Conservation (phyloP, 2,888 invertebrate species). For the Charanyca ferruginea region DNA sequence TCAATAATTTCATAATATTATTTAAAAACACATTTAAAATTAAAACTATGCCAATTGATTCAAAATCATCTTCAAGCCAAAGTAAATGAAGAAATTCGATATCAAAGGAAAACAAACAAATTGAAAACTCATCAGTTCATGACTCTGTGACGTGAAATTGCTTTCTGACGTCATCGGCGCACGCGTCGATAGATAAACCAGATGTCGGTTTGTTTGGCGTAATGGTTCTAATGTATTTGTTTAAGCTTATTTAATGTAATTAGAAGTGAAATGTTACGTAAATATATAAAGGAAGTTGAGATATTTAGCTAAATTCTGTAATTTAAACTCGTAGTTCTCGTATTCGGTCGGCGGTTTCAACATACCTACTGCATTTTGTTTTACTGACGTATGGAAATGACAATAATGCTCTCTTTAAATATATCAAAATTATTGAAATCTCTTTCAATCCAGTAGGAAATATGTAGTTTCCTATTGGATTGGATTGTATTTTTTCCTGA, state of each 20-base stretch:
- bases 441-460: no score
- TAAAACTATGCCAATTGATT: constrained; percentile 9
- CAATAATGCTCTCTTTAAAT: no score
- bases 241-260: constrained; percentile 53
- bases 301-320: not conserved
- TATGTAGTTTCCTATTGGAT: no score
- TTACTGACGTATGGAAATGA: no score
- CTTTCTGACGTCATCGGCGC: constrained; percentile 58
- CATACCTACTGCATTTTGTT: no score
- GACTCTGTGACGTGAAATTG: constrained; percentile 40
- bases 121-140: constrained; percentile 38
- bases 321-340: no score
- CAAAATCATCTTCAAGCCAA: constrained; percentile 14
- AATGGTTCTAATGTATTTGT: constrained; percentile 49
- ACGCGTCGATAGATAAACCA: constrained; percentile 43
- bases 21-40: constrained; percentile 10
- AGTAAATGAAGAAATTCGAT: constrained; percentile 36
- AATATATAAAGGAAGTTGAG: constrained; percentile 16
- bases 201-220: constrained; percentile 61
- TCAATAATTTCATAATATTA: not conserved
- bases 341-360: no score
- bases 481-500: no score
- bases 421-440: no score
- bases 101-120: constrained; percentile 50
- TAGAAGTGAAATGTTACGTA: constrained; percentile 37